Evolutionary conservation across 2,113 vertebrate species (phyloP), one percentile per base, ranked within the genome.

Genomic region (Eupsittula cactorum): DNA sequence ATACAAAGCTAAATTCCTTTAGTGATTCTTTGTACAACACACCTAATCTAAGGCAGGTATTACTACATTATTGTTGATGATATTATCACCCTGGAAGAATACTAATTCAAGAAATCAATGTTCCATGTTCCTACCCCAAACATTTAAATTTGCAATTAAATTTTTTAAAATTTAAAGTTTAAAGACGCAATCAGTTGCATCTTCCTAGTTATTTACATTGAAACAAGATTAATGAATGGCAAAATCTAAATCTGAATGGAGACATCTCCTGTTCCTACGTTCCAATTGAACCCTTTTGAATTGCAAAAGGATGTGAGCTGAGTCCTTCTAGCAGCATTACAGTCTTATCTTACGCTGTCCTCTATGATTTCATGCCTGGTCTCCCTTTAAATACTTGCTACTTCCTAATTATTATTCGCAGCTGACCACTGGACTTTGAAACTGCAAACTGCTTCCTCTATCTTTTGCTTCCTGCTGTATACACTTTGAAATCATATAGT

Each of bases 381-480:
- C 42, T 81, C 39, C 50, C 75, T 90, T 77, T 44, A 82, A 91
- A 46, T 27, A 65, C 31, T 91, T 80, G 21, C 17, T 77, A 42
- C n/a, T 85, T 83, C 57, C 4, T 33, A 75, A 80, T 78, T 90
- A 59, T 59, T 80, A 75, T 47, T 55, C 88, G 69, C 46, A 75
- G 13, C 60, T 90, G 59, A 78, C 64, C 35, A 24, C 52, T 90
- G 95, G 88, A 96, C 90, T 92, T 93, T 88, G 92, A 94, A 90
- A 92, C 88, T 78, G 55, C 77, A 94, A 83, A 83, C 63, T 55
- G 29, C 39, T 95, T 93, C 76, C 85, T 24, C 1, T 77, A 80
- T 86, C 50, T 90, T 83, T 80, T 60, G 39, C 47, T 83, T 74
- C 64, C 50, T 82, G 29, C 10, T 77, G 29, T 76, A 55, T 42